A percentile compares a stretch with the other conserved stretches of the same genome.
phyloP scores from a whole-genome alignment of 2,888 invertebrate species.

The Plagiodera versicolora region DNA sequence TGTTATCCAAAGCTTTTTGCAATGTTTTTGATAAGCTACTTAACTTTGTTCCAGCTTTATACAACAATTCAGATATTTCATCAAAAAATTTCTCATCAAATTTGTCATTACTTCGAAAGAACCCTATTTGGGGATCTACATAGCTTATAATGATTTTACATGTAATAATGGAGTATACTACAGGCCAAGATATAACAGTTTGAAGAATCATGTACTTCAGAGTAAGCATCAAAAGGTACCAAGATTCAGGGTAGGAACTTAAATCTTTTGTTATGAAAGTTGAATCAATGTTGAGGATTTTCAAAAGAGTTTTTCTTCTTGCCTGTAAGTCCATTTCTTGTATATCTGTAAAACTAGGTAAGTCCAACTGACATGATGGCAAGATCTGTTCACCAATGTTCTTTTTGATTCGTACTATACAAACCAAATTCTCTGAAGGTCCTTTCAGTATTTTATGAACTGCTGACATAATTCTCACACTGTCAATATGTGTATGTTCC shows the following conservation, averaged over 20 bases:
- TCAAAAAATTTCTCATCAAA: conserved; percentile 26
- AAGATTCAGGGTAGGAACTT: conserved; percentile 58
- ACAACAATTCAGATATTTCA: conserved; percentile 1
- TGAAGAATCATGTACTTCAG: conserved; percentile 62
- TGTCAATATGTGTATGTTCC: conserved; percentile 62
- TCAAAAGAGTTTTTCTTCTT: conserved; percentile 53
- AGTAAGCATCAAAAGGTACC: conserved; percentile 62
- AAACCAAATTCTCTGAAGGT: conserved; percentile 38
- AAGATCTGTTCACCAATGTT: conserved; percentile 34
- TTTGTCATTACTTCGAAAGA: conserved; percentile 53
- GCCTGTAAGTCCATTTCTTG: conserved; percentile 39
- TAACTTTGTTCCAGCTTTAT: background rate
- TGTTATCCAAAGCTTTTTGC: conserved; percentile 56
- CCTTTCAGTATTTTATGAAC: conserved; percentile 56
- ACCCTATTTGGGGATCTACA: conserved; percentile 62
- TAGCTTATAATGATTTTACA: conserved; percentile 62
- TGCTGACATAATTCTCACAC: conserved; percentile 64
- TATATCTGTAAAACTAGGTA: conserved; percentile 50
- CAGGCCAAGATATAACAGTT: conserved; percentile 51
- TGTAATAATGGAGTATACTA: conserved; percentile 63
- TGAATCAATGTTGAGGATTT: conserved; percentile 56
- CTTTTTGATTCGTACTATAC: conserved; percentile 43
- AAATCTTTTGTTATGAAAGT: conserved; percentile 48
- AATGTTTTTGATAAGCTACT: conserved; percentile 38
- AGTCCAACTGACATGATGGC: conserved; percentile 26